Evolutionary conservation across 2,113 vertebrate genomes (phyloP), one percentile per base, ranked within the genome.

Genomic region (Eudorcas thomsonii): DNA sequence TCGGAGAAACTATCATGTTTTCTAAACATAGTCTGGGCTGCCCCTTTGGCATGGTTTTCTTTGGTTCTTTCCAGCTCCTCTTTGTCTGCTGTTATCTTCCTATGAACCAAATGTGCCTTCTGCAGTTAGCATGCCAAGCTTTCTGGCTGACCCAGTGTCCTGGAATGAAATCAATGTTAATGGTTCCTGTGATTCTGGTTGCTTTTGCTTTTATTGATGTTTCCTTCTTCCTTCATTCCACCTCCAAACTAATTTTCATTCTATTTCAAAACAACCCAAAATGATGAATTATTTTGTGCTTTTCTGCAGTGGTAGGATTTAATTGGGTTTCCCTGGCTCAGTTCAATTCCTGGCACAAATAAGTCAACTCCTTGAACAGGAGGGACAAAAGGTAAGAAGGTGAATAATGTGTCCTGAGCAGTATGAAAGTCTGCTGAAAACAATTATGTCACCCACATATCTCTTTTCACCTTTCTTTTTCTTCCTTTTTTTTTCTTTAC

Each of bases 251-350:
- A 90, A 97, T 98, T 98, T 98, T 99, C 92, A 98, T 98, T 98
- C 94, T 71, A 96, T 97, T 97, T 94, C 96, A 97, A 98, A 97
- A 7, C 60, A 96, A 85, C 98, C 95, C 96, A 86, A 96, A 96
- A 90, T 96, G 97, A 98, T 98, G 83, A 98, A 98, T 98, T 98
- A 97, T 98, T 99, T 98, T 98, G 93, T 98, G 98, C 96, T 98
- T 98, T 98, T 98, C 95, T 98, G 60, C 30, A 97, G 96, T 98
- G 97, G 93, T 91, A 93, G 96, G 94, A 97, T 98, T 98, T 98
- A 98, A 97, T 96, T 98, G 78, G 90, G 90, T 93, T 98, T 98
- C 97, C 87, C 94, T 98, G 55, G 94, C 92, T 98, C 95, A 97
- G 95, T 97, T 98, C 97, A 98, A 97, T 98, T 97, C 92, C 89